Evolutionary conservation across 2,113 vertebrate species (phyloP).

Genomic region (Nannobrachium achirus): DNA sequence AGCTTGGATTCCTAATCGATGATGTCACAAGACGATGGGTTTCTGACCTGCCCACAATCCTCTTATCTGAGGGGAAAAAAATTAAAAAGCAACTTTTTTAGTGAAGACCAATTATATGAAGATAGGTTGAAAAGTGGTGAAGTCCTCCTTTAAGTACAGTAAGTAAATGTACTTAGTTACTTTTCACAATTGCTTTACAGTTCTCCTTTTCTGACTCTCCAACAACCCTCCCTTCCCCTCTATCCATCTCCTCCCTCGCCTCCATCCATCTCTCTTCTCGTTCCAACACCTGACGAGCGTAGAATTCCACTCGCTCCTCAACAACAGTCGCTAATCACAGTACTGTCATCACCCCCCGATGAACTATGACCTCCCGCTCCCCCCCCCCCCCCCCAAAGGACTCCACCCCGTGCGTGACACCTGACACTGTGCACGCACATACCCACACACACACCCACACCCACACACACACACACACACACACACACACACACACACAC

Average conservation of each 20-base stretch:
- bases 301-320: background rate
- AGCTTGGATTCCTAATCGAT: too few species aligned
- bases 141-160: too few species aligned
- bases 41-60: too few species aligned
- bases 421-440: conserved; percentile 17
- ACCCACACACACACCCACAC: conserved; percentile 4
- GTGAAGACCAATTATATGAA: too few species aligned
- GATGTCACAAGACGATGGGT: too few species aligned
- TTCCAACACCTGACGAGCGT: background rate
- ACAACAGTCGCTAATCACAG: conserved; percentile 15
- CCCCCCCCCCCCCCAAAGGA: conserved; percentile 28
- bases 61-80: too few species aligned
- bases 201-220: background rate
- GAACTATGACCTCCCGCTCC: conserved; percentile 40
- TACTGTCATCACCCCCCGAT: conserved; percentile 33
- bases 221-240: background rate
- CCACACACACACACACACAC: conserved; percentile 13
- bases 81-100: too few species aligned
- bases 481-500: conserved; percentile 25
- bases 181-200: too few species aligned
- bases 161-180: too few species aligned
- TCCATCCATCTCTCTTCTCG: background rate
- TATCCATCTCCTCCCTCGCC: background rate
- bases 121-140: too few species aligned
- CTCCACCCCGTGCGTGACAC: conserved; percentile 38